Evolutionary conservation across 2,113 vertebrate species (phyloP).

Genomic region (Embiotoca jacksoni): DNA sequence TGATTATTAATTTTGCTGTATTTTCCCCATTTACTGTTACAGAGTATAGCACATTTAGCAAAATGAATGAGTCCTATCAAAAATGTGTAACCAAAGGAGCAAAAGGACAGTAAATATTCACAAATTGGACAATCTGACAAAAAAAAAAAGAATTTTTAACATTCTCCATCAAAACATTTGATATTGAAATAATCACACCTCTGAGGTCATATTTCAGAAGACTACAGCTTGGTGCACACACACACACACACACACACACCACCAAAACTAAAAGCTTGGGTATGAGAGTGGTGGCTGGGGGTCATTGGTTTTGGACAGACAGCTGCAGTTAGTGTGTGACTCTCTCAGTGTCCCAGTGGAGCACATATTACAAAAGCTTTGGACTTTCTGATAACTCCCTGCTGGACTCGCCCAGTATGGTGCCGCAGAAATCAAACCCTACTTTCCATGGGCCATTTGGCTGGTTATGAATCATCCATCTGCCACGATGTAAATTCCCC

Average conservation of each 20-base stretch:
- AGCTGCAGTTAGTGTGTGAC: conserved; percentile 36
- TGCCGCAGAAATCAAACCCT: conserved; percentile 62
- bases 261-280: not conserved
- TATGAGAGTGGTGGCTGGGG: conserved; percentile 27
- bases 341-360: conserved; percentile 45
- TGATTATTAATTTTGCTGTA: conserved; percentile 18
- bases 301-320: conserved; percentile 61
- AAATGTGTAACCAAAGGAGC: not conserved
- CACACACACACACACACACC: not conserved
- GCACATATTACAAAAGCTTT: conserved; percentile 50
- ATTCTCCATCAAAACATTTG: not conserved
- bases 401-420: conserved; percentile 64
- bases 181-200: not conserved
- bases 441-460: conserved; percentile 64
- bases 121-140: not conserved
- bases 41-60: not conserved
- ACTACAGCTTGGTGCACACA: not conserved
- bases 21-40: not conserved
- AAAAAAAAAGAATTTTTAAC: not conserved
- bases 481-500: conserved; percentile 61
- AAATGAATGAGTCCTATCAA: not conserved
- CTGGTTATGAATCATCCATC: conserved; percentile 64
- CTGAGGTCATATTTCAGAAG: conserved; percentile 3
- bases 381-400: conserved; percentile 64
- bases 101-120: not conserved